Conservation (phyloP, 2,113 vertebrate species). For the Pica pica region DNA sequence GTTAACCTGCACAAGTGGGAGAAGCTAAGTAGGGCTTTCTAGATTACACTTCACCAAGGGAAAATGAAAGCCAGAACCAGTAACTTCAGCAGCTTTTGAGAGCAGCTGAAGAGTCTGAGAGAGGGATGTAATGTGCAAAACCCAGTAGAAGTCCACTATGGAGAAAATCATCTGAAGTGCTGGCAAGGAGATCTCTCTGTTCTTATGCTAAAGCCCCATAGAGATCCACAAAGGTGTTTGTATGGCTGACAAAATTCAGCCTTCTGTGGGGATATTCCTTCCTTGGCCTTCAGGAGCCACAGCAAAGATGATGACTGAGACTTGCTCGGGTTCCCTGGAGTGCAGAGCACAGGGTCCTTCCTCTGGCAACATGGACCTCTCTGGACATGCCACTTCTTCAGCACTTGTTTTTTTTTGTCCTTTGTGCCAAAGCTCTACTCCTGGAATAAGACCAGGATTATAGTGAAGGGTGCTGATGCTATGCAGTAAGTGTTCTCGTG, state of each 20-base stretch:
- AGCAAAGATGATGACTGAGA: not conserved
- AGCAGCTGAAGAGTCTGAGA: not conserved
- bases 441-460: not conserved
- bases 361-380: not conserved
- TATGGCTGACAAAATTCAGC: not conserved
- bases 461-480: not conserved
- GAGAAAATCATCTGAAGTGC: not conserved
- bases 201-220: not conserved
- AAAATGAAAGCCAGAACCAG: not conserved
- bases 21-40: not conserved
- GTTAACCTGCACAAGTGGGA: not conserved
- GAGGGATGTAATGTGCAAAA: not conserved
- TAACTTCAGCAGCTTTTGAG: not conserved
- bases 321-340: not conserved
- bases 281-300: not conserved
- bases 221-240: not conserved
- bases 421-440: not conserved
- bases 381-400: not conserved
- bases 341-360: rapidly evolving
- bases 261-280: not conserved
- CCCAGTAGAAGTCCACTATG: not conserved
- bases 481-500: not conserved
- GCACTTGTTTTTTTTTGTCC: not conserved
- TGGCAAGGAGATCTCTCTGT: not conserved
- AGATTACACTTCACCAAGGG: not conserved